phyloP scores from a whole-genome alignment of 2,888 invertebrate species.

The Trichopria drosophilae region DNA sequence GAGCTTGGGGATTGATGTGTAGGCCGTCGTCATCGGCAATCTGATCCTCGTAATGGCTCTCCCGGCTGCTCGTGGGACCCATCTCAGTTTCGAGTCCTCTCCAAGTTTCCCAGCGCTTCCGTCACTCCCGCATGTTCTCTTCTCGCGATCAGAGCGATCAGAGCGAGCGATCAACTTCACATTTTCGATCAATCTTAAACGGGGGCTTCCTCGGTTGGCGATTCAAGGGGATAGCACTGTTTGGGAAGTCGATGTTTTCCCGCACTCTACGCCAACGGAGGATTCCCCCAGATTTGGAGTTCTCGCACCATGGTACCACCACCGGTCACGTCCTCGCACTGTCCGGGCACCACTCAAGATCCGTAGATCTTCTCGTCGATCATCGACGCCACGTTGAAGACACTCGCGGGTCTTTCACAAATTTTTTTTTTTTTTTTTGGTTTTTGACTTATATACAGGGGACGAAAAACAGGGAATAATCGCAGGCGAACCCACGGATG shows the following conservation, averaged over 20 bases:
- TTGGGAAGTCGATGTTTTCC: too few species aligned
- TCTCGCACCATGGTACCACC: too few species aligned
- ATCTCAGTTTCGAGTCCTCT: slow-evolving; percentile 50
- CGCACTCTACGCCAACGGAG: too few species aligned
- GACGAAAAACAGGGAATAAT: slow-evolving; percentile 30
- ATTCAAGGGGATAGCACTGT: too few species aligned
- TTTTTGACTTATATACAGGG: slow-evolving; percentile 4
- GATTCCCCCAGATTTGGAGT: neutral
- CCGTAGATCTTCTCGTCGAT: too few species aligned
- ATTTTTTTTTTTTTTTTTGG: too few species aligned
- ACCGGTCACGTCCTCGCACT: too few species aligned
- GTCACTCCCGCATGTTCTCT: neutral
- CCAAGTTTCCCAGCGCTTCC: neutral
- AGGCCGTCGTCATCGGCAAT: slow-evolving; percentile 54
- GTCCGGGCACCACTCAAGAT: too few species aligned
- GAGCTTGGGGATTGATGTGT: slow-evolving; percentile 49
- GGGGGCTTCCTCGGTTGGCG: too few species aligned
- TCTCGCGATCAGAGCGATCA: neutral
- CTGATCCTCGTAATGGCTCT: slow-evolving; percentile 52
- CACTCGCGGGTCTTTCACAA: neutral
- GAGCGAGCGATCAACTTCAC: too few species aligned
- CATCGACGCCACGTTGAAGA: slow-evolving; percentile 4
- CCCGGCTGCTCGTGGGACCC: slow-evolving; percentile 54
- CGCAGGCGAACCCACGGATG: slow-evolving; percentile 54
- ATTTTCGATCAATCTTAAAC: too few species aligned